Conservation (phyloP, 2,888 invertebrate species). For the Drosophila pegasa region DNA sequence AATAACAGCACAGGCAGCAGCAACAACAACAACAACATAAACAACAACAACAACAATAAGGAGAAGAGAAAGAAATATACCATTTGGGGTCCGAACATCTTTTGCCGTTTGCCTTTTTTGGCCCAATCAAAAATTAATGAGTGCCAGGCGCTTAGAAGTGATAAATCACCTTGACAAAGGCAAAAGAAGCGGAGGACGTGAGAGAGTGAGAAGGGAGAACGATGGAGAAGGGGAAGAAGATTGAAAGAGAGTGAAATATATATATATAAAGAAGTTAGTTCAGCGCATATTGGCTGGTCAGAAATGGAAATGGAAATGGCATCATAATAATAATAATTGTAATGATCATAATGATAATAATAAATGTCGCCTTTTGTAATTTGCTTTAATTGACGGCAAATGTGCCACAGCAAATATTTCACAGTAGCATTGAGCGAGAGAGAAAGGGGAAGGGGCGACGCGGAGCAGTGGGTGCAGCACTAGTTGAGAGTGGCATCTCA, state of each 20-base stretch:
- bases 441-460: too few species aligned
- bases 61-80: conserved; percentile 15
- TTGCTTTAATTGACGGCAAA: conserved; percentile 70
- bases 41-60: conserved; percentile 11
- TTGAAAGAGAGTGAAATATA: background rate
- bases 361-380: conserved; percentile 77
- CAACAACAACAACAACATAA: conserved; percentile 18
- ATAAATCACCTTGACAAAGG: conserved; percentile 82
- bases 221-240: background rate
- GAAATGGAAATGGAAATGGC: conserved; percentile 26
- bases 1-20: conserved; percentile 33
- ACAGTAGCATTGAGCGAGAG: too few species aligned
- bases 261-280: background rate
- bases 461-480: conserved; percentile 3
- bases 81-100: conserved; percentile 57
- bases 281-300: conserved; percentile 21
- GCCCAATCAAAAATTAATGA: conserved; percentile 83
- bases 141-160: conserved; percentile 82
- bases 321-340: conserved; percentile 32
- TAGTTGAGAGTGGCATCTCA: conserved; percentile 48
- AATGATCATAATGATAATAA: conserved; percentile 71
- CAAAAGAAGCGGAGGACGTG: conserved; percentile 26
- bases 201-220: background rate
- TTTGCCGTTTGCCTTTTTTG: conserved; percentile 67
- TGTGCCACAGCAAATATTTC: conserved; percentile 38